phyloP scores from a whole-genome alignment of 2,888 invertebrate genomes.

The Blastobasis lacticolella region DNA sequence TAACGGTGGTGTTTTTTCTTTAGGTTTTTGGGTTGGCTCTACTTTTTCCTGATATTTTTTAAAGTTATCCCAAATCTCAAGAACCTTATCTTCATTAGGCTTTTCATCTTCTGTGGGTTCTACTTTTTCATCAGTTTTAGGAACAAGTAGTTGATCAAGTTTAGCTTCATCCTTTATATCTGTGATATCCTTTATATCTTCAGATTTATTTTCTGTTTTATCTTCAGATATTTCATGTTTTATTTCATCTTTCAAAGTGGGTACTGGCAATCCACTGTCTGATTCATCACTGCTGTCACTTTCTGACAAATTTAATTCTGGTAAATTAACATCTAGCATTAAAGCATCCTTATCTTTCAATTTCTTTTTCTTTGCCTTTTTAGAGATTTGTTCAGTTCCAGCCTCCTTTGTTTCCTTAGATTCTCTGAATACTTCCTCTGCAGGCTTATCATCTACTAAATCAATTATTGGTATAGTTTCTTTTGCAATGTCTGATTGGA shows the following conservation, averaged over 20 bases:
- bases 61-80: slow-evolving; percentile 85
- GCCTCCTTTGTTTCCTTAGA: slow-evolving; percentile 44
- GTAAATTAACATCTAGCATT: slow-evolving; percentile 76
- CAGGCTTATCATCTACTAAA: slow-evolving; percentile 49
- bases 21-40: slow-evolving; percentile 59
- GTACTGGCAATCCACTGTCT: slow-evolving; percentile 38
- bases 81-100: slow-evolving; percentile 74
- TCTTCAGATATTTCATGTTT: neutral
- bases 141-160: slow-evolving; percentile 7
- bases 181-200: slow-evolving; percentile 16
- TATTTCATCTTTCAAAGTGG: slow-evolving; percentile 21
- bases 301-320: slow-evolving; percentile 88
- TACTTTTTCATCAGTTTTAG: slow-evolving; percentile 34
- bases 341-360: slow-evolving; percentile 62
- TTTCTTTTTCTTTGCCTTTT: slow-evolving; percentile 65
- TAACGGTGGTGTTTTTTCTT: slow-evolving; percentile 59
- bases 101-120: slow-evolving; percentile 54
- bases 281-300: slow-evolving; percentile 86
- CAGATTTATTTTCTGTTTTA: slow-evolving; percentile 16
- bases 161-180: slow-evolving; percentile 12
- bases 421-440: slow-evolving; percentile 40
- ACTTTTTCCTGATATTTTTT: slow-evolving; percentile 82
- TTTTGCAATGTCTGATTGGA: slow-evolving; percentile 39
- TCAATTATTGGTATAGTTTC: slow-evolving; percentile 49
- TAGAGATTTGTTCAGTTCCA: slow-evolving; percentile 42